These are phyloP conservation scores for Aleiodes testaceus DNA, from an alignment of 2,888 invertebrate genomes.

Conservation along the genomic window DNA sequence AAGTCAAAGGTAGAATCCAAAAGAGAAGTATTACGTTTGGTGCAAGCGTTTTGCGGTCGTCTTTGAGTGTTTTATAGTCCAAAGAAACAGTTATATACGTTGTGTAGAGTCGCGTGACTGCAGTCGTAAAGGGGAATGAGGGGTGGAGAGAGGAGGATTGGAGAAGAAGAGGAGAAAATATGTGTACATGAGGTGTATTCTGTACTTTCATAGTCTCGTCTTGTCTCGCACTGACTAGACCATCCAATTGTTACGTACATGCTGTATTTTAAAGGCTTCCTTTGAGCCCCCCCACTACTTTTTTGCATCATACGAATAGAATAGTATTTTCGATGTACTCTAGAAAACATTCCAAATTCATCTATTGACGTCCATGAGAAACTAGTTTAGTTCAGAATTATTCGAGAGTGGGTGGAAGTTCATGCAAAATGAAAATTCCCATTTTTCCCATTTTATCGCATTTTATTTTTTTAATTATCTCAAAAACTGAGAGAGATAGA, in stretches of 20 bases:
- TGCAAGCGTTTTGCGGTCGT: conserved; percentile 26
- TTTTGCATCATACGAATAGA: conserved; percentile 16
- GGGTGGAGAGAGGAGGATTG: not conserved
- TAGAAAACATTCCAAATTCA: conserved; percentile 1
- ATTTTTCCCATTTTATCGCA: no score
- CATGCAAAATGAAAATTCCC: no score
- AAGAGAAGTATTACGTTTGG: conserved; percentile 9
- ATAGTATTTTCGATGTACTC: conserved; percentile 10
- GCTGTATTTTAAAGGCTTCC: no score
- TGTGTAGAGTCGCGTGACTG: conserved; percentile 39
- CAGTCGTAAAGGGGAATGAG: conserved; percentile 37
- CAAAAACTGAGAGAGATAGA: no score
- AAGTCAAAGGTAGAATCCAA: conserved; percentile 18
- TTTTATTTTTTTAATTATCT: no score
- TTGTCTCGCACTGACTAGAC: not conserved
- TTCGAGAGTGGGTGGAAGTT: not conserved
- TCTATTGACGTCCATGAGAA: conserved; percentile 15
- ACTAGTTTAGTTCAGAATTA: conserved; percentile 1
- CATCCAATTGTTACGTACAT: not conserved
- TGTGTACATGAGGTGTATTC: conserved; percentile 14
- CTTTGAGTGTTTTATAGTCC: conserved; percentile 43
- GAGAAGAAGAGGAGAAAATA: conserved; percentile 10
- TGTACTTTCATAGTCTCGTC: conserved; percentile 8
- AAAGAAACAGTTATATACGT: conserved; percentile 44
- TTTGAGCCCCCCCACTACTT: not conserved